Percentiles rank a stretch among this genome's conserved stretches.
These are phyloP conservation scores for Antennarius maculatus DNA, from an alignment of 2,797 vertebrate genomes.

Conservation along the genomic window DNA sequence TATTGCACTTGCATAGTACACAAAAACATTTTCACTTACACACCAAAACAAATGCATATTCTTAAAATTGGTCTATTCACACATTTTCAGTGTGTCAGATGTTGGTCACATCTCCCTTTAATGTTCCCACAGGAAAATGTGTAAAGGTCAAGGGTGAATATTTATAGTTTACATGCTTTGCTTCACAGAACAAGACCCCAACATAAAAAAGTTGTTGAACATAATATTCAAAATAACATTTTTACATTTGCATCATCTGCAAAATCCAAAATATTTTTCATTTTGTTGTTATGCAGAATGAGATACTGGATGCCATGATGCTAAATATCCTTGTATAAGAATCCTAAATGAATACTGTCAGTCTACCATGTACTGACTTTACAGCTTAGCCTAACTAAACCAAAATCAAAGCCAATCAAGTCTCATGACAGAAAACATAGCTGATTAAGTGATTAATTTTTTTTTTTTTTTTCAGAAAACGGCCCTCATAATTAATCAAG, in stretches of 20 bases:
- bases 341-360: constrained; percentile 5
- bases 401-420: background rate
- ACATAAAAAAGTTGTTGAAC: background rate
- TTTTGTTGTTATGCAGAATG: constrained; percentile 16
- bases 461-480: background rate
- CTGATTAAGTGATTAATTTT: background rate
- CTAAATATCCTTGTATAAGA: background rate
- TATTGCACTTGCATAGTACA: constrained; percentile 18
- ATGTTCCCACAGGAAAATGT: constrained; percentile 37
- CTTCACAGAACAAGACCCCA: background rate
- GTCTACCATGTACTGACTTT: background rate
- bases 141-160: constrained; percentile 60
- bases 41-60: background rate
- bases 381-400: background rate
- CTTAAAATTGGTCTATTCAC: constrained; percentile 24
- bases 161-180: constrained; percentile 18
- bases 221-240: constrained; percentile 2
- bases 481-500: background rate
- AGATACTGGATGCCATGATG: background rate
- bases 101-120: constrained; percentile 26
- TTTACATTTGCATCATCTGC: background rate
- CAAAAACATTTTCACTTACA: background rate
- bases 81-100: constrained; percentile 26
- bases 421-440: background rate
- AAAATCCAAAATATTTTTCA: background rate